Evolutionary conservation across 2,888 invertebrate species (phyloP), one percentile per base, ranked within the genome.

Genomic region (Acrobasis suavella): DNA sequence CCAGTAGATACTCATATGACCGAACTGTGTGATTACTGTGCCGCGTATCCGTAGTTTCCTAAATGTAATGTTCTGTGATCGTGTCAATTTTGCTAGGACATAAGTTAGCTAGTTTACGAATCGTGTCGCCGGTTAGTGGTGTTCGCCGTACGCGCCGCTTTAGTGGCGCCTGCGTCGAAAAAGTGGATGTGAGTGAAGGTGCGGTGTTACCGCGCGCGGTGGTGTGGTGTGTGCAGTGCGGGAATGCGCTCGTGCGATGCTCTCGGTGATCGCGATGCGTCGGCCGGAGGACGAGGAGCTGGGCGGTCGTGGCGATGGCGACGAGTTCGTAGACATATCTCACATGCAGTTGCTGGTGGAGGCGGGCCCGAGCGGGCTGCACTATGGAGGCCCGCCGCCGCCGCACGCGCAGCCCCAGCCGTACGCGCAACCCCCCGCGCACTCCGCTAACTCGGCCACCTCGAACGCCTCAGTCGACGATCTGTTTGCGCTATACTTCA

Each of bases 291-390:
- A 94, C 91, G 93, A 93, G 91, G 91, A 91, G 85, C 83, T 91
- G 81, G 91, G 87, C 81, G 86, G 87, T 71, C 89, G 89, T 82
- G 89, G 83, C 86, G 89, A 87, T 78, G 86, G 86, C 85, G 95
- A 95, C 89, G 96, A 96, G 90, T 96, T 96, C 89, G 96, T 96
- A 84, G 96, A 96, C 89, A 96, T 96, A 77, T 94, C 96, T 64
- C 96, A 96, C 84, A 96, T 96, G 84, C 96, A 96, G 79, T 94
- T 96, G 83, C 88, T 96, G 75, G 92, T 96, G 74, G 92, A 96
- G 83, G 89, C 91, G 80, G 91, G 90, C 83, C 93, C 81, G 82
- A 93, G 82, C 86, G 93, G 83, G 75, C 86, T 81, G 87, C 92
- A 82, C 83, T 87, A 90, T 80, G 89, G 86, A 66, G 91, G 91